A percentile compares a stretch with the other conserved stretches of the same genome.
Conservation (phyloP, 2,888 invertebrate genomes). For the Acronicta leporina region DNA sequence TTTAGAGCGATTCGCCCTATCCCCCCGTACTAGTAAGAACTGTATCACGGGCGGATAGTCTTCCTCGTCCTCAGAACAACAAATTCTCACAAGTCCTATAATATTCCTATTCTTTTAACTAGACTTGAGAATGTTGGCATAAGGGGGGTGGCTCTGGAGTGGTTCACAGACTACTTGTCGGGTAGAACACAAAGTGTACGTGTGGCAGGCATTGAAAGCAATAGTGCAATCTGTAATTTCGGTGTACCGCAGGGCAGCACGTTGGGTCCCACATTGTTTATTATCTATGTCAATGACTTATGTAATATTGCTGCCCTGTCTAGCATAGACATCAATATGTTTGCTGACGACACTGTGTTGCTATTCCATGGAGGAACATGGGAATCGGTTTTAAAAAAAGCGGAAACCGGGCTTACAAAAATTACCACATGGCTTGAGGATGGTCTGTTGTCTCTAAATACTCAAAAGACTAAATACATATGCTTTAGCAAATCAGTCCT, state of each 20-base stretch:
- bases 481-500: not conserved
- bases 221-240: not conserved
- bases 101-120: not conserved
- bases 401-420: not conserved
- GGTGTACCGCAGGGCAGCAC: no score
- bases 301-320: not conserved
- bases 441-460: not conserved
- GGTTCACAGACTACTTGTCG: not conserved
- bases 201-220: not conserved
- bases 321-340: not conserved
- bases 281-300: not conserved
- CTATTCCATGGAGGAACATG: not conserved
- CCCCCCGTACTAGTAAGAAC: no score
- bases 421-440: not conserved
- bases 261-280: not conserved
- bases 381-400: not conserved
- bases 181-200: not conserved
- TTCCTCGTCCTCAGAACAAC: no score
- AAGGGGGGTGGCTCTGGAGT: not conserved
- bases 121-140: slow-evolving; percentile 2
- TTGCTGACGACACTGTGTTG: not conserved
- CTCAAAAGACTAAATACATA: no score
- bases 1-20: no score
- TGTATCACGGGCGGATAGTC: no score
- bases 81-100: no score